Base-by-base conservation (phyloP, 2,113 vertebrate genomes). In the Phalacrocorax brasilianus region DNA sequence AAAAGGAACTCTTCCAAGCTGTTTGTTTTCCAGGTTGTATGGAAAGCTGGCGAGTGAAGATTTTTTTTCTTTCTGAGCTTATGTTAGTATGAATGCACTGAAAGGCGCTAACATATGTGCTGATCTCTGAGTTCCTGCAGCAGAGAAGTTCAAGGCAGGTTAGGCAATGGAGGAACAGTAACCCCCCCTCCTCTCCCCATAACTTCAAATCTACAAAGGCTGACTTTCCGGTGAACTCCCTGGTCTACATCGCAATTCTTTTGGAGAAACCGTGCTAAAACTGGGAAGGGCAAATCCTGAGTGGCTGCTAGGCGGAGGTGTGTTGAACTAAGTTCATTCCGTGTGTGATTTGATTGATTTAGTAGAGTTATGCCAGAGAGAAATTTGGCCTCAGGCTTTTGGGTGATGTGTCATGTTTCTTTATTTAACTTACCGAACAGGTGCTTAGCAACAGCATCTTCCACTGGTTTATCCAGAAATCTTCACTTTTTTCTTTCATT, bases 401-500 rank as follows among this genome's bases (percentile, higher is more conserved):
- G 67, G 62, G 67, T 24, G 40, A 47, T 78, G 80, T 91, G 80
- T 95, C 73, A 18, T 78, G 73, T 85, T 95, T 85, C 67, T 85
- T 91, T 93, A 91, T 70, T 95, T 75, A 88, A 47, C 74, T 82
- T 94, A 75, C 50, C 3, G 2, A 97, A 88, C 94, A 97, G 91
- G 97, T 95, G 96, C 91, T 85, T 91, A 93, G 89, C 91, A 93
- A 91, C 86, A 89, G 80, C 96, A 85, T 95, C 97, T 91, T 93
- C 80, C 17, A 15, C 45, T 35, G 89, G 35, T 71, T 91, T 85
- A 79, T 82, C 80, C 70, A 73, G 62, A 70, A 79, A 56, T 62
- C 59, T 82, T 87, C 4, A 0, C 62, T 95, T 82, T 78, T 80
- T 92, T 71, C 61, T 97, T 89, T 89, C 28, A 40, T 91, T 82